Evolutionary conservation across 2,888 invertebrate genomes (phyloP).

Genomic region (Philereme vetulata): DNA sequence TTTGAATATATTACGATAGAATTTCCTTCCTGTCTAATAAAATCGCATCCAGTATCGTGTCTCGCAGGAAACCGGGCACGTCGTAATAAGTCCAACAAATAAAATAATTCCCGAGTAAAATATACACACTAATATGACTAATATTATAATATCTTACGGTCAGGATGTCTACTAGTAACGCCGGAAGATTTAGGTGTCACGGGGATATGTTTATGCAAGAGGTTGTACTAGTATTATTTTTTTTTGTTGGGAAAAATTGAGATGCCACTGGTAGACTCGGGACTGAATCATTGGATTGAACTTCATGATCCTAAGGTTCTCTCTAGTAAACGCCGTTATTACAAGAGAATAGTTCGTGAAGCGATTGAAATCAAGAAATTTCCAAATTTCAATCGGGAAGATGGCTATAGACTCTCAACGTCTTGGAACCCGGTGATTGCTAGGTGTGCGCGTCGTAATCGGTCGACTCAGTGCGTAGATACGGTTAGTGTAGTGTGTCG

Average conservation of each 20-base stretch:
- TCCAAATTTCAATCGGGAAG: no score
- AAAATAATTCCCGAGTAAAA: constrained; percentile 80
- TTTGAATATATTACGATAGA: constrained; percentile 77
- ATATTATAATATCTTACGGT: constrained; percentile 80
- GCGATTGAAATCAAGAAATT: no score
- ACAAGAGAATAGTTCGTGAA: no score
- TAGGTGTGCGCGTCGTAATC: no score
- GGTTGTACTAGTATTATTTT: neutral
- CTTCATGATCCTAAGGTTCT: no score
- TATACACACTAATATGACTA: constrained; percentile 82
- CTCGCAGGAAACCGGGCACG: constrained; percentile 73
- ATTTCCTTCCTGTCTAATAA: constrained; percentile 83
- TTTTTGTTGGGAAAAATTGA: neutral
- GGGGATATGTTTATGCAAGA: constrained; percentile 51
- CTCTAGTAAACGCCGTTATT: no score
- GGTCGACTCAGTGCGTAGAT: no score
- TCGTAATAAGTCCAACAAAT: constrained; percentile 80
- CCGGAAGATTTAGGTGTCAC: constrained; percentile 77
- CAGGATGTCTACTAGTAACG: constrained; percentile 79
- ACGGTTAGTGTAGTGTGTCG: no score
- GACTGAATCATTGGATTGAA: no score
- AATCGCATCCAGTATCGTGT: constrained; percentile 70
- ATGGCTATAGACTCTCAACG: no score
- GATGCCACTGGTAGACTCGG: no score
- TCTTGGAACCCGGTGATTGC: no score